These are phyloP conservation scores for Crotophaga sulcirostris DNA, from an alignment of 2,113 vertebrate genomes.

Conservation along the genomic window DNA sequence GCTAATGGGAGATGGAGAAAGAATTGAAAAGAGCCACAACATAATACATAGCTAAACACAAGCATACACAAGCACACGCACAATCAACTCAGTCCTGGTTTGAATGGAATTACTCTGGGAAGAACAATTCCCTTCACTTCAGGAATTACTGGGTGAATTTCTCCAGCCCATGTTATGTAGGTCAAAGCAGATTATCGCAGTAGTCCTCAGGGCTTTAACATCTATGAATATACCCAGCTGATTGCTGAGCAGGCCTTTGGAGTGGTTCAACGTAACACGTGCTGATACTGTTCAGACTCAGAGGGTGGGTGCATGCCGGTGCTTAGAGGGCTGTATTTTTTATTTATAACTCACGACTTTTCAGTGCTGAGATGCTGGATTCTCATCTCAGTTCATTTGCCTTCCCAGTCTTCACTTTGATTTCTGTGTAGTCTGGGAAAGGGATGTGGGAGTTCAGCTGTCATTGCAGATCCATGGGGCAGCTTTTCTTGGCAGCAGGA, in stretches of 20 bases:
- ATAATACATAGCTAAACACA: neutral
- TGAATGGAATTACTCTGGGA: neutral
- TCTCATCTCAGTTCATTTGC: neutral
- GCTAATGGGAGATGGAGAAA: neutral
- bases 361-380: neutral
- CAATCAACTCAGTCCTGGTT: neutral
- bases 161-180: slow-evolving; percentile 51
- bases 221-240: slow-evolving; percentile 53
- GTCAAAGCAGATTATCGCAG: slow-evolving; percentile 40
- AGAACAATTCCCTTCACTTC: slow-evolving; percentile 46
- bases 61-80: neutral
- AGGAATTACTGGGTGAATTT: slow-evolving; percentile 55
- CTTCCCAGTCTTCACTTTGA: neutral
- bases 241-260: slow-evolving; percentile 25
- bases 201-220: slow-evolving; percentile 43
- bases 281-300: neutral
- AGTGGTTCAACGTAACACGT: neutral
- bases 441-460: neutral
- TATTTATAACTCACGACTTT: neutral
- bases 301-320: neutral
- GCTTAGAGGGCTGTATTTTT: neutral
- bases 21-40: slow-evolving; percentile 3
- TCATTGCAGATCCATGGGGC: neutral
- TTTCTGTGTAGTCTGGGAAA: neutral
- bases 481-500: neutral